phyloP scores from a whole-genome alignment of 2,113 vertebrate genomes.

The Collichthys lucidus region DNA sequence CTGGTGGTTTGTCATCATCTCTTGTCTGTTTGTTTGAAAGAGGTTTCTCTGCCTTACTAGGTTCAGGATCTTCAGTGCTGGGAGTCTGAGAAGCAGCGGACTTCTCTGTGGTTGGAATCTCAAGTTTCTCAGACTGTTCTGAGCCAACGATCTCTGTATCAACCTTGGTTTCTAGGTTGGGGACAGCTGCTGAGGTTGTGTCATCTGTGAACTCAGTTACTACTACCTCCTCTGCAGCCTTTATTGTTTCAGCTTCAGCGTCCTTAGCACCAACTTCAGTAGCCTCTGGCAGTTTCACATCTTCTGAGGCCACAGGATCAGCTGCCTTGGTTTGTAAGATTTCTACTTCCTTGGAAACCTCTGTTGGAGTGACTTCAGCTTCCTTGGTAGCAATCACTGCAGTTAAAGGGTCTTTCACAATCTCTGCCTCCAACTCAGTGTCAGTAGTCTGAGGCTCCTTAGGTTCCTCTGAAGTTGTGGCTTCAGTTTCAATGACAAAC shows the following conservation, averaged over 20 bases:
- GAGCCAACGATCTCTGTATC: conserved; percentile 10
- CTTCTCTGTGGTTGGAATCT: background rate
- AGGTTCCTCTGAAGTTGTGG: background rate
- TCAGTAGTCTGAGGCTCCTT: background rate
- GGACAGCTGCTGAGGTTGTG: conserved; percentile 1
- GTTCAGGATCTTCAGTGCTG: conserved; percentile 7
- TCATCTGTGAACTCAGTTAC: background rate
- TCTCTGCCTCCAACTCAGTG: background rate
- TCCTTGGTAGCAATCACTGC: background rate
- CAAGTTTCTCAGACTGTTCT: conserved; percentile 4
- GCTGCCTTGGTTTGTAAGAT: no score
- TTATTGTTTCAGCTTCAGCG: background rate
- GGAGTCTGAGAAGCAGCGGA: conserved; percentile 10
- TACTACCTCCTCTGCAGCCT: background rate
- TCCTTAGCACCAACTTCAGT: conserved; percentile 3
- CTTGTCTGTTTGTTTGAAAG: conserved; percentile 8
- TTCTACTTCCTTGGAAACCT: background rate
- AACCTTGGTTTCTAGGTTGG: conserved; percentile 1
- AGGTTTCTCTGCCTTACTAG: conserved; percentile 14
- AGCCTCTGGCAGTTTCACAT: background rate
- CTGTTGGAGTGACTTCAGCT: background rate
- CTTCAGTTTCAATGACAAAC: conserved; percentile 6
- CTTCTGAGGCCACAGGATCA: background rate
- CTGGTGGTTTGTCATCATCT: conserved; percentile 12
- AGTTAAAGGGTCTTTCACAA: background rate